phyloP scores from a whole-genome alignment of 2,797 vertebrate genomes.

The Erethizon dorsatum region DNA sequence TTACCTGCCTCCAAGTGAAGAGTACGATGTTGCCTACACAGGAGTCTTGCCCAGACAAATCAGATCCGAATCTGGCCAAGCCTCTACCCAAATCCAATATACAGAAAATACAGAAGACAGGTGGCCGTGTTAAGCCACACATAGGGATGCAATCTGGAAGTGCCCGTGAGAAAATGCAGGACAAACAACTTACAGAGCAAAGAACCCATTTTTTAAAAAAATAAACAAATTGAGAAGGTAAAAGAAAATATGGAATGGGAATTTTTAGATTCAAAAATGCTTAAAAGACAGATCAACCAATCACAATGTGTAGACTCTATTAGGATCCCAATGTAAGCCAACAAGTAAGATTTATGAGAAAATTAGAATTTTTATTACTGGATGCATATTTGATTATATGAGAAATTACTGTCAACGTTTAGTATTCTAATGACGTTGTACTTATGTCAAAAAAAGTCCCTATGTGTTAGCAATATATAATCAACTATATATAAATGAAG shows the following conservation, averaged over 20 bases:
- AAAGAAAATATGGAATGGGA: not conserved
- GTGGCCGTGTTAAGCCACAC: not conserved
- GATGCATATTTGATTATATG: constrained; percentile 17
- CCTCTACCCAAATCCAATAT: not conserved
- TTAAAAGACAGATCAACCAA: not conserved
- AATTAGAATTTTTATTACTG: constrained; percentile 39
- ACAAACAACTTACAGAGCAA: not conserved
- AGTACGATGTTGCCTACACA: not conserved
- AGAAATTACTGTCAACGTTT: not conserved
- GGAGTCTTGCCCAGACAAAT: not conserved
- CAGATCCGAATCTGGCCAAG: not conserved
- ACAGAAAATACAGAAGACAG: not conserved
- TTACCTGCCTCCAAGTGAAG: not conserved
- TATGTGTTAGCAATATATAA: constrained; percentile 21
- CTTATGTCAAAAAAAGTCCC: not conserved
- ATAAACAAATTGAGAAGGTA: constrained; percentile 8
- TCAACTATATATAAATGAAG: not conserved
- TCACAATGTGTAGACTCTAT: not conserved
- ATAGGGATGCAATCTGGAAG: not conserved
- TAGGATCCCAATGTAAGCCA: not conserved
- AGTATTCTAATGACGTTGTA: not conserved
- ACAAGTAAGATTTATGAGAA: constrained; percentile 25
- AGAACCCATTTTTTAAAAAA: not conserved
- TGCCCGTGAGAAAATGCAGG: not conserved
- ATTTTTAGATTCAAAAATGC: not conserved